Base-by-base conservation (phyloP, 2,113 vertebrate species). In the Apeltes quadracus region DNA sequence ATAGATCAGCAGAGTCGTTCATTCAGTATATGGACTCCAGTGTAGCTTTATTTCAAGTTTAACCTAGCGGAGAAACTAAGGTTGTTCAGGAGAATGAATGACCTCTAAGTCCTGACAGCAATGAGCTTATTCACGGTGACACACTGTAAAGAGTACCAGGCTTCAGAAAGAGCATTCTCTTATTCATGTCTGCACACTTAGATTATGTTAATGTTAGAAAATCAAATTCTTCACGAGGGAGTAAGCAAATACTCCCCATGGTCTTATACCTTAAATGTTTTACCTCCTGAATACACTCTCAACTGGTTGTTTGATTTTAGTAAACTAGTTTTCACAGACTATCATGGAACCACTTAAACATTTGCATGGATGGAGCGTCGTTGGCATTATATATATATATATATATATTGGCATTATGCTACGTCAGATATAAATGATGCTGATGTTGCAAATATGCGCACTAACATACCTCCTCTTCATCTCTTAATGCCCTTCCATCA, bases 1-100 rank as follows among this genome's bases (percentile, higher is more conserved):
- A 70, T 68, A 79, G 78, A 79, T 79, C 69, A 81, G 61, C 59
- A 57, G 58, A 75, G 71, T 73, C 44, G 15, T 48, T 75, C 61
- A 68, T 41, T 14, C 71, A 58, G 8, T 77, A 69, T 44, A 78
- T 76, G 57, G 69, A 81, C 73, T 68, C 69, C 63, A 53, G 62
- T 69, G 57, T 8, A n/a, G 46, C 39, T 81, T 32, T 12, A 15
- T 72, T 57, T 57, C 44, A 63, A 72, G 64, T 62, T 83, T 10
- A 76, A 67, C 48, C 43, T 75, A 38, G 64, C 71, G 56, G 56
- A 64, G 32, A 36, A 15, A 13, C 38, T 39, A 56, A 76, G 74
- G 71, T 77, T 50, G 34, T 72, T 64, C 38, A 48, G 78, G 32
- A 69, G 61, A 46, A 62, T 20, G 25, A 67, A 70, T 14, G 27